Evolutionary conservation across 1,140 invertebrate species (phyloP).

Genomic region (Ips nitidus): DNA sequence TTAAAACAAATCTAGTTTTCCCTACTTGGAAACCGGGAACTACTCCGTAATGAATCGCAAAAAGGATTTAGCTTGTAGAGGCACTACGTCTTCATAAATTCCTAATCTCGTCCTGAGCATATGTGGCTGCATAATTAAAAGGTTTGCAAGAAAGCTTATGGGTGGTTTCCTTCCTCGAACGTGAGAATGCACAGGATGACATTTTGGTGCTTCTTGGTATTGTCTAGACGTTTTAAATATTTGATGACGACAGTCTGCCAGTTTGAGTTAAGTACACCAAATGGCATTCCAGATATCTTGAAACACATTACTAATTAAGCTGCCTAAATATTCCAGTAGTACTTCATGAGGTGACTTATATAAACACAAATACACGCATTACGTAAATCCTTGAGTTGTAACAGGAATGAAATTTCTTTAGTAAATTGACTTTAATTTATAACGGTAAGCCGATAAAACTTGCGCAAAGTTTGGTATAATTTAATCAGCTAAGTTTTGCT

Average conservation of each 20-base stretch:
- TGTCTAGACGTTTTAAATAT: too few relatives aligned
- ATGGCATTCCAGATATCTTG: too few relatives aligned
- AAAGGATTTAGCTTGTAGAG: slow-evolving; percentile 15
- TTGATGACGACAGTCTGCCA: too few relatives aligned
- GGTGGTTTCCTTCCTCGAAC: slow-evolving; percentile 20
- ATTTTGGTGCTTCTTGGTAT: slow-evolving; percentile 27
- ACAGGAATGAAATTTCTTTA: slow-evolving; percentile 16
- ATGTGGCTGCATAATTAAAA: slow-evolving; percentile 34
- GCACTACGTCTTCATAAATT: slow-evolving; percentile 25
- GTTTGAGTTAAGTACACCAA: too few relatives aligned
- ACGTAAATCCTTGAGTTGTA: too few relatives aligned
- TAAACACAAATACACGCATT: too few relatives aligned
- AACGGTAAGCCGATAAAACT: slow-evolving; percentile 29
- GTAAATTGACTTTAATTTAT: slow-evolving; percentile 22
- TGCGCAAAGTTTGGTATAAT: slow-evolving; percentile 26
- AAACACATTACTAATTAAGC: too few relatives aligned
- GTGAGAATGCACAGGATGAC: slow-evolving; percentile 21
- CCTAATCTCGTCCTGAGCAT: slow-evolving; percentile 20
- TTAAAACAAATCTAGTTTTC: too few relatives aligned
- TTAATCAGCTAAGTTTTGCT: slow-evolving; percentile 34
- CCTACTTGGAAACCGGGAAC: too few relatives aligned
- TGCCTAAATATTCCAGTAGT: too few relatives aligned
- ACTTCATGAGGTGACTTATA: too few relatives aligned
- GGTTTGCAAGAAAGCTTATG: slow-evolving; percentile 31
- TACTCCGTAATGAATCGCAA: background rate